Conservation (phyloP, 2,888 invertebrate species). For the Xestia xanthographa region DNA sequence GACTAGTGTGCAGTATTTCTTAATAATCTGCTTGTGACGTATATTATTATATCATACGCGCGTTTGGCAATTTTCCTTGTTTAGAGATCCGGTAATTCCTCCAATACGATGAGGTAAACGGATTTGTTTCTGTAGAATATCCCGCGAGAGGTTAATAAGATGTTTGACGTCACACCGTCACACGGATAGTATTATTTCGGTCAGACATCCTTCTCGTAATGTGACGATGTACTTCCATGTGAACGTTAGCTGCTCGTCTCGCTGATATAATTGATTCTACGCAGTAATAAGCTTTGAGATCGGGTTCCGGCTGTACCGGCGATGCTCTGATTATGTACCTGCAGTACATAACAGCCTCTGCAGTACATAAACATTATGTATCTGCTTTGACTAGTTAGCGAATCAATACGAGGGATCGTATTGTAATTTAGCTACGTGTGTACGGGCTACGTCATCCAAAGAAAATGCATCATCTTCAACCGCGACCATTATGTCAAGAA, state of each 20-base stretch:
- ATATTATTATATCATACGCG: constrained; percentile 55
- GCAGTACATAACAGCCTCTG: constrained; percentile 20
- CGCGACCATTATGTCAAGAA: no score
- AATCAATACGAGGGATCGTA: constrained; percentile 29
- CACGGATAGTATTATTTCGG: constrained; percentile 59
- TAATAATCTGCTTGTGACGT: constrained; percentile 56
- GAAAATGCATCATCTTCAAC: no score
- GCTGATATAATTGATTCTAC: constrained; percentile 54
- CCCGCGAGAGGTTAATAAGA: constrained; percentile 60
- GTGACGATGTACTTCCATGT: constrained; percentile 59
- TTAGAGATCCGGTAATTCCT: constrained; percentile 65
- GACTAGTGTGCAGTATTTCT: constrained; percentile 46
- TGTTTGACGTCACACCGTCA: constrained; percentile 75
- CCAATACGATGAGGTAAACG: constrained; percentile 55
- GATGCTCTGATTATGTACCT: constrained; percentile 37
- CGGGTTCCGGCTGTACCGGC: constrained; percentile 46
- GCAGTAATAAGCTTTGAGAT: constrained; percentile 52
- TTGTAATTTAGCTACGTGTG: constrained; percentile 15
- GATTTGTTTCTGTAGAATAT: constrained; percentile 66
- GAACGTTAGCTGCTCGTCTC: constrained; percentile 49
- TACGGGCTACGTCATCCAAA: no score
- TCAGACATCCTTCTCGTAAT: constrained; percentile 72
- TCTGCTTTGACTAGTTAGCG: constrained; percentile 8
- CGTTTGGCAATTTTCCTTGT: constrained; percentile 63
- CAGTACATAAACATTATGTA: constrained; percentile 25